phyloP scores from a whole-genome alignment of 2,888 invertebrate species.

The Cactoblastis cactorum region DNA sequence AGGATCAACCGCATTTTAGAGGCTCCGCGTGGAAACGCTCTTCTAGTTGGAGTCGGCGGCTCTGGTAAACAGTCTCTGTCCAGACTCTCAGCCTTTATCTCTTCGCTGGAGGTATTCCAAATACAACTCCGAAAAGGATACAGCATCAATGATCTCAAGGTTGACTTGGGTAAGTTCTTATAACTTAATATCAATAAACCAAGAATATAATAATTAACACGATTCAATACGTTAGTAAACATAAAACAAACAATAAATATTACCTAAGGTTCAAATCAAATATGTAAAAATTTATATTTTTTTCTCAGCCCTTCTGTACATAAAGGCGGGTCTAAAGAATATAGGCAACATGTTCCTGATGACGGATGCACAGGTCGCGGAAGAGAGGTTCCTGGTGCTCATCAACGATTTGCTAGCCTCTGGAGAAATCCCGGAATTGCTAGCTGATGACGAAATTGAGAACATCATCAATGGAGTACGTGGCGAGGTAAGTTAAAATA shows the following conservation, averaged over 20 bases:
- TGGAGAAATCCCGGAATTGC: constrained; percentile 94
- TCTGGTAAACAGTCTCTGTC: constrained; percentile 96
- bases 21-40: constrained; percentile 93
- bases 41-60: constrained; percentile 96
- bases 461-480: constrained; percentile 88
- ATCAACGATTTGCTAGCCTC: constrained; percentile 96
- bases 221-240: background rate
- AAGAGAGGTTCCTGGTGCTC: constrained; percentile 93
- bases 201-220: too few relatives aligned
- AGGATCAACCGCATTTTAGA: constrained; percentile 95
- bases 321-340: constrained; percentile 92
- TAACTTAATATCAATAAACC: too few relatives aligned
- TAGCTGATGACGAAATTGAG: constrained; percentile 94
- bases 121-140: constrained; percentile 95
- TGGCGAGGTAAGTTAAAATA: constrained; percentile 78
- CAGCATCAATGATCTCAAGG: constrained; percentile 87
- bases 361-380: constrained; percentile 96
- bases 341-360: constrained; percentile 92
- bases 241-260: too few relatives aligned
- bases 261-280: too few relatives aligned
- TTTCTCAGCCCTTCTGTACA: constrained; percentile 84
- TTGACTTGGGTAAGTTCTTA: constrained; percentile 71
- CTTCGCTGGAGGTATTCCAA: constrained; percentile 95
- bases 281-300: background rate
- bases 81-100: constrained; percentile 92